These are phyloP conservation scores for Hemicrepidius hirtus DNA, from an alignment of 2,888 invertebrate species.

Conservation along the genomic window DNA sequence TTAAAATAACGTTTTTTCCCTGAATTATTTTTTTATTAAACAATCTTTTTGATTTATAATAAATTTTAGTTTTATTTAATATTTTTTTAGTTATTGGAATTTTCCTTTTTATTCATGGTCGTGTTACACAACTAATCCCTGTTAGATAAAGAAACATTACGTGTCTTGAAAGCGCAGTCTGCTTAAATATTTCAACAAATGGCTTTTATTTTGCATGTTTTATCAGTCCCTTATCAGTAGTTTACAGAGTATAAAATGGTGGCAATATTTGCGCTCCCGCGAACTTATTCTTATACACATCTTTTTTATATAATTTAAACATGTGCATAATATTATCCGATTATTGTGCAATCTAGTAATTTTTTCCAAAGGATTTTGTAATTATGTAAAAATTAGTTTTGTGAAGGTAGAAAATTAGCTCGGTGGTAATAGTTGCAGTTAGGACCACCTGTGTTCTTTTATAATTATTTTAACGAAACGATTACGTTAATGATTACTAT, in stretches of 20 bases:
- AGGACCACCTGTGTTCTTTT: slow-evolving; percentile 48
- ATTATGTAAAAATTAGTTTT: slow-evolving; percentile 10
- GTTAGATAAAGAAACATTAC: no score
- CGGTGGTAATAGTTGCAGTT: slow-evolving; percentile 17
- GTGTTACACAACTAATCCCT: no score
- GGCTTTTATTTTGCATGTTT: slow-evolving; percentile 48
- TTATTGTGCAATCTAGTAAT: slow-evolving; percentile 1
- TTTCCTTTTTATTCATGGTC: no score
- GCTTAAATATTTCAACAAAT: slow-evolving; percentile 50
- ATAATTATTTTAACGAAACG: slow-evolving; percentile 52
- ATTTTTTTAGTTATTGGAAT: no score
- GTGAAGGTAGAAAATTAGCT: slow-evolving; percentile 4
- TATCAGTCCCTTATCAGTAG: slow-evolving; percentile 42
- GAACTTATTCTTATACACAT: slow-evolving; percentile 54
- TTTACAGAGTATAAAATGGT: slow-evolving; percentile 44
- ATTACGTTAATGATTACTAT: slow-evolving; percentile 34
- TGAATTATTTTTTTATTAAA: no score
- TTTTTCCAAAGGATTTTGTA: neutral
- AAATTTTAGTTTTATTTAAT: no score
- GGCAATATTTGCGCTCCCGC: slow-evolving; percentile 43
- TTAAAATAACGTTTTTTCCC: no score
- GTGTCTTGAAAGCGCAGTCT: slow-evolving; percentile 29
- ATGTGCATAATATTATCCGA: neutral
- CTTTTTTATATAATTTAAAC: neutral
- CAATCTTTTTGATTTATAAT: no score